Conservation (phyloP, 2,113 vertebrate genomes). For the Campylomormyrus tamandua region DNA sequence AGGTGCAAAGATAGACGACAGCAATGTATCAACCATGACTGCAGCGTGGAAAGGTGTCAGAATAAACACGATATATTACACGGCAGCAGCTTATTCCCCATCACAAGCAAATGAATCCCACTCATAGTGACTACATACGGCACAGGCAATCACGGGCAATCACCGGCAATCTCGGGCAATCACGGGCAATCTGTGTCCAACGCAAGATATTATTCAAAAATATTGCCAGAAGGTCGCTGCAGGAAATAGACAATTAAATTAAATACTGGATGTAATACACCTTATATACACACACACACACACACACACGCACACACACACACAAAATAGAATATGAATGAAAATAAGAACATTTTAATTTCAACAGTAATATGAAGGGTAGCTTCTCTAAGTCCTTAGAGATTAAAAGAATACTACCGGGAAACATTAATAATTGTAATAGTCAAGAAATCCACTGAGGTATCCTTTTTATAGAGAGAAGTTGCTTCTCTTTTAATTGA, state of each 20-base stretch:
- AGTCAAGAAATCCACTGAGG: not conserved
- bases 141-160: not conserved
- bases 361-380: not conserved
- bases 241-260: not conserved
- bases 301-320: not conserved
- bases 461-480: not conserved
- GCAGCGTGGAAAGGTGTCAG: not conserved
- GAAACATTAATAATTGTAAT: not conserved
- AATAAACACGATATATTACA: not conserved
- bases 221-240: not conserved
- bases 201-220: not conserved
- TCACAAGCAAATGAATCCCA: not conserved
- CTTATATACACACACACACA: not conserved
- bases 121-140: not conserved
- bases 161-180: not conserved
- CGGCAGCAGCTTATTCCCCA: not conserved
- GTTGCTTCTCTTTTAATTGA: not conserved
- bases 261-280: not conserved
- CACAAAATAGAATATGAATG: not conserved
- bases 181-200: not conserved
- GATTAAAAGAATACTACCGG: not conserved
- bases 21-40: not conserved
- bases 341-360: not conserved
- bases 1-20: conserved; percentile 5
- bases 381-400: not conserved